These are phyloP conservation scores for Apteryx mantelli DNA, from an alignment of 2,113 vertebrate species.

Conservation along the genomic window DNA sequence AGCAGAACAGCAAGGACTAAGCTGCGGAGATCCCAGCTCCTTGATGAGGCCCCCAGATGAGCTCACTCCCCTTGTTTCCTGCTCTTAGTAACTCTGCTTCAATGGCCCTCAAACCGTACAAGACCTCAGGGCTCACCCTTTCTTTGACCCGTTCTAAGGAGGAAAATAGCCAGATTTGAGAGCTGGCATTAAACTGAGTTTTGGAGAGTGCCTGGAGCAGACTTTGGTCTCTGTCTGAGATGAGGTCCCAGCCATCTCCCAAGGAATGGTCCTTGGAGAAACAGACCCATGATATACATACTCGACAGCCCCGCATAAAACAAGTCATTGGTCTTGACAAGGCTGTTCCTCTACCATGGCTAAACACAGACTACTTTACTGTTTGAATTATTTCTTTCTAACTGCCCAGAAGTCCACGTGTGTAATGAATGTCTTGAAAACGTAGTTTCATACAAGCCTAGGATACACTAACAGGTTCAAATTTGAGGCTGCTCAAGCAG, in stretches of 20 bases:
- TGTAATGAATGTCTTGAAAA: not conserved
- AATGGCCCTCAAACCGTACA: not conserved
- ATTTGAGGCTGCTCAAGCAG: accelerated
- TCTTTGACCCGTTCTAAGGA: not conserved
- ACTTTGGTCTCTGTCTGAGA: not conserved
- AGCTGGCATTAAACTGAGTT: not conserved
- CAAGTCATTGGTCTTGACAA: not conserved
- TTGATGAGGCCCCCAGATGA: accelerated
- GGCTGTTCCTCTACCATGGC: not conserved
- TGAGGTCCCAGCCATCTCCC: not conserved
- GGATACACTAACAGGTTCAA: not conserved
- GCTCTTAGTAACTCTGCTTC: not conserved
- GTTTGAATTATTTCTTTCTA: not conserved
- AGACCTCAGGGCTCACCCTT: not conserved
- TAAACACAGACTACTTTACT: not conserved
- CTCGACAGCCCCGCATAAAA: not conserved
- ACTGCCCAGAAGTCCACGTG: not conserved
- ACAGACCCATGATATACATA: not conserved
- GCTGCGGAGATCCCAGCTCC: not conserved
- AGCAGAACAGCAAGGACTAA: not conserved
- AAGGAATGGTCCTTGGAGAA: not conserved
- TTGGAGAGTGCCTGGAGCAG: not conserved
- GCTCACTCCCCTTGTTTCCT: not conserved
- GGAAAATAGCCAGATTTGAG: not conserved
- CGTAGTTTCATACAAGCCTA: not conserved